Percentiles rank a stretch among this genome's conserved stretches.
Conservation (phyloP, 2,888 invertebrate species). For the Diplolepis rosae region DNA sequence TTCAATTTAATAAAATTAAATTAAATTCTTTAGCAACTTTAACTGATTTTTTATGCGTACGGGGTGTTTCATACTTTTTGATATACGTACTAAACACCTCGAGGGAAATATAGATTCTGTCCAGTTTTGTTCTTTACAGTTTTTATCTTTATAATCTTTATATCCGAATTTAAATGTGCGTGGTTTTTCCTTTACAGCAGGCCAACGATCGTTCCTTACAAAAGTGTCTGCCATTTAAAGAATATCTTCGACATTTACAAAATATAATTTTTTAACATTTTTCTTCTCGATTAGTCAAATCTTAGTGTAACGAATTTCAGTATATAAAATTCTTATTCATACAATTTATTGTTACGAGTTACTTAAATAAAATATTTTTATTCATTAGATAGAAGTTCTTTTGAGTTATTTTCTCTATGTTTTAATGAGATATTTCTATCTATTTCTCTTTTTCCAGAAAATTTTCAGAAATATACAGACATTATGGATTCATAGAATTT, state of each 20-base stretch:
- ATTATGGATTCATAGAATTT: constrained; percentile 30
- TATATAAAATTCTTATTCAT: constrained; percentile 25
- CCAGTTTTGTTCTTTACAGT: constrained; percentile 22
- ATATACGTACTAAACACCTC: background rate
- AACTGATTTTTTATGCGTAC: background rate
- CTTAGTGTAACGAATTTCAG: constrained; percentile 21
- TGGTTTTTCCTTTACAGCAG: background rate
- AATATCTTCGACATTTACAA: constrained; percentile 23
- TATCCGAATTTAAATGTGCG: constrained; percentile 19
- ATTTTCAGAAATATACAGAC: background rate
- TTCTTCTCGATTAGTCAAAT: constrained; percentile 15
- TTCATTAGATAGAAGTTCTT: constrained; percentile 3
- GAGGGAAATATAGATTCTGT: constrained; percentile 26
- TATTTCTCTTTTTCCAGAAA: no score
- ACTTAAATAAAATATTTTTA: constrained; percentile 26
- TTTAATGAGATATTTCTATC: background rate
- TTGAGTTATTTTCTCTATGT: background rate
- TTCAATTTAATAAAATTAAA: background rate
- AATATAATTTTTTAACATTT: constrained; percentile 14
- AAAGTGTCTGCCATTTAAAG: constrained; percentile 23
- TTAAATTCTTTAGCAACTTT: background rate
- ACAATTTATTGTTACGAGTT: constrained; percentile 22
- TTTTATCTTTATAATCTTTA: constrained; percentile 23
- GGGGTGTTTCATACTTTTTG: background rate
- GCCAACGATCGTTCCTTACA: background rate